These are phyloP conservation scores for Cichladusa arquata DNA, from an alignment of 2,113 vertebrate genomes.

Conservation along the genomic window DNA sequence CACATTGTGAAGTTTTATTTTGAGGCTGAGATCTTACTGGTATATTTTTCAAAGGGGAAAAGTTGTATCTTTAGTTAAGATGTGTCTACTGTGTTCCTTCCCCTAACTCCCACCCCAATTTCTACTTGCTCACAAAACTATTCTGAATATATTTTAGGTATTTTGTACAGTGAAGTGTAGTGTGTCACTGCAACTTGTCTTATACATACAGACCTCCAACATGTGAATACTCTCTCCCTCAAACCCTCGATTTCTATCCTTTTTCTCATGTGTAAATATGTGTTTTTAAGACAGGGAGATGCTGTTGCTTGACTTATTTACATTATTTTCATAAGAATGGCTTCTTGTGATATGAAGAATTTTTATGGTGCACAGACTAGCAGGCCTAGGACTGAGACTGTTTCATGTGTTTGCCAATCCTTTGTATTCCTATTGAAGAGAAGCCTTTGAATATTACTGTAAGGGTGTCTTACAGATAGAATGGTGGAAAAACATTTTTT, in stretches of 20 bases:
- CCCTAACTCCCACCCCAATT: rapidly evolving
- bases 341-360: rapidly evolving
- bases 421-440: not conserved
- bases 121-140: not conserved
- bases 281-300: not conserved
- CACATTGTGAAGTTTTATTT: not conserved
- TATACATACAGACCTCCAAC: not conserved
- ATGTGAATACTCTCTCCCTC: rapidly evolving
- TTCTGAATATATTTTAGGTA: not conserved
- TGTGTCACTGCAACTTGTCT: not conserved
- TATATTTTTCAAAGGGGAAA: not conserved
- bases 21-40: not conserved
- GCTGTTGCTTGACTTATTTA: not conserved
- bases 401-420: not conserved
- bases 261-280: not conserved
- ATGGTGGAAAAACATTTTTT: not conserved
- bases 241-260: rapidly evolving
- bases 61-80: not conserved
- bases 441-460: not conserved
- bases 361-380: not conserved
- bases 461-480: not conserved
- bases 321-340: not conserved
- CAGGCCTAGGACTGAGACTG: not conserved
- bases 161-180: not conserved
- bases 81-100: not conserved